Evolutionary conservation across 1,140 invertebrate genomes (phyloP), one percentile per base, ranked within the genome.

Genomic region (Heliconius hermathena): DNA sequence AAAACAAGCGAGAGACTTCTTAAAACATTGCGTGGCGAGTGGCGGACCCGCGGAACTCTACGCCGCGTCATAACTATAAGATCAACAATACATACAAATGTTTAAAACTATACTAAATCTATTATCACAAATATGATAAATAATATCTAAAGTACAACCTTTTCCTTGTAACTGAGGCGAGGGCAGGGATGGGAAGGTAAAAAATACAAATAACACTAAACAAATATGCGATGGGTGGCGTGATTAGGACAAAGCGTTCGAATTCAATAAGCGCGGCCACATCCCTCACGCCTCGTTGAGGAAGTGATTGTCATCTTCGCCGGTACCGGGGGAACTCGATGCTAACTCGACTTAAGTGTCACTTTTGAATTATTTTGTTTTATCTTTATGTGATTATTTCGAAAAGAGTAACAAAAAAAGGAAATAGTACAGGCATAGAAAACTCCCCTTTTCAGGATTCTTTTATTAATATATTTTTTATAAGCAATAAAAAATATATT

Each of bases 281-380:
- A 71, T 71, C 36, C 57, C 22, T 70, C 77, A 77, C 79, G 83
- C 80, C 82, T 80, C 77, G 81, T 83, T 79, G 66, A 85, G 80
- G 84, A 85, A 82, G 71, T 81, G 82, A 88, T 82, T 84, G 87
- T 88, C 88, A 89, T 87, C 80, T 81, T 76, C 16, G 26, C 41
- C 36, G 71, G 70, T 75, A 79, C 73, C 29, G 26, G 16, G 3
- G 73, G 60, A 71, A 79, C 78, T 79, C 73, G 78, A 79, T n/a
- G 8, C n/a, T 29, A 29, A 66, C 22, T 66, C 60, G 60, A 57
- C 9, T 9, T 57, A 8, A 9, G 8, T 57, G n/a, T 57, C 9
- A n/a, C 20, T 9, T 22, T 57, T 57, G 54, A 9, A 2, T 57
- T 46, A 1, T 46, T 46, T 41, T 41, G 41, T 0, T 3, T 13